Base-by-base conservation (phyloP, 2,113 vertebrate genomes). In the Zosterops lateralis region DNA sequence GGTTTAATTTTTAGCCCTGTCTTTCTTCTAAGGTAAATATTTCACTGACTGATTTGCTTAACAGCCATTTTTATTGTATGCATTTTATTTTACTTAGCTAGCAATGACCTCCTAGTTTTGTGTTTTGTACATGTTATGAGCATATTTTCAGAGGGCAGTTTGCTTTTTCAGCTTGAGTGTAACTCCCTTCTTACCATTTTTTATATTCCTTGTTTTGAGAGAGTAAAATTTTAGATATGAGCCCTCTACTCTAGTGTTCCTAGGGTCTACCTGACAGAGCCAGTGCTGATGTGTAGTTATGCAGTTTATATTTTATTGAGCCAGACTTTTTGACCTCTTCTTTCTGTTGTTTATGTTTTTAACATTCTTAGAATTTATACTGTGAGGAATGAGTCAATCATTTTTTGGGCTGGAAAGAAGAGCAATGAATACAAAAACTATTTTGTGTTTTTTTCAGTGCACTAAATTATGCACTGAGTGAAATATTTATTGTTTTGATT, bases 361-460 rank as follows among this genome's bases (percentile, higher is more conserved):
- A 47, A 22, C 0, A 1, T 45, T 86, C 31, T 40, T 40, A 56
- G 17, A 78, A 75, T 71, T 74, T 84, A 28, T 51, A 60, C 36
- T 5, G 2, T 1, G 9, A 58, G 14, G 18, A 73, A 22, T 0
- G 4, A 68, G 8, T 53, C n/a, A 28, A 26, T 56, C 0, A 24
- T 57, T 76, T 84, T 61, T 47, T 65, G 44, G 71, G 8, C 7
- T 24, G 24, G 31, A 57, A 17, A 38, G 38, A 94, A 54, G 24
- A 77, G 11, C 22, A 68, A 31, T 17, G 24, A 68, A 82, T 62
- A 28, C 8, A 80, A 74, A 68, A 82, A 36, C 28, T 6, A 42
- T 67, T 48, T 85, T 36, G 17, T 7, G 8, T 6, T 4, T 50
- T 76, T 90, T 83, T 57, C 47, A 76, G 32, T 66, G 45, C 32